Base-by-base conservation (phyloP, 2,888 invertebrate genomes). In the Brenthis daphne region DNA sequence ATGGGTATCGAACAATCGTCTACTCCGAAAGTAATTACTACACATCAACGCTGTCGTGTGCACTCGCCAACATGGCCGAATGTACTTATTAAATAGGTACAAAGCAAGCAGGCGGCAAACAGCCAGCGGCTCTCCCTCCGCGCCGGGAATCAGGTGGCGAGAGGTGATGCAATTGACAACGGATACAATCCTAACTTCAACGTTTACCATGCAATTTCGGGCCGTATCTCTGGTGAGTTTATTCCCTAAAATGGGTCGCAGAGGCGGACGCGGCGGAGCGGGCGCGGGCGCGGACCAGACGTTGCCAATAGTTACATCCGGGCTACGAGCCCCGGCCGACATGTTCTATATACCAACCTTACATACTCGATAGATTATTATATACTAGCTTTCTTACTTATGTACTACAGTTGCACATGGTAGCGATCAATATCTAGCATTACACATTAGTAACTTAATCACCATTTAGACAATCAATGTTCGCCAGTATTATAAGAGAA, bases 231-330 rank as follows among this genome's bases (percentile, higher is more conserved):
- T 37, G 68, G 69, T 68, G 58, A 64, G 47, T 67, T 76, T 76
- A 77, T 68, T 67, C 63, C 68, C 73, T 72, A 77, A 74, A 77
- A 75, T 79, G 61, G 74, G 61, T 67, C 69, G 71, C 69, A 64
- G 65, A 70, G 58, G 64, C 57, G 67, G 48, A 67, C 29, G 60
- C 64, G 68, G 67, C 43, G 67, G 69, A 65, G 67, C 69, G 71
- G 37, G 63, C 50, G 33, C 50, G 37, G 61, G 61, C 33, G 13
- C 63, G 67, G 61, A 67, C 73, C 74, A 74, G 74, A 76, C 73
- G 82, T 83, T 83, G 80, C 81, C 82, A 79, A 79, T 81, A 80
- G 82, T 79, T 78, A 83, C 82, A 82, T 82, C 82, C 81, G 81
- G 79, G 75, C 76, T 74, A 65, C 74, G 75, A 75, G 73, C 76